Conservation (phyloP, 2,797 vertebrate species). For the Pangasius mekongensis region DNA sequence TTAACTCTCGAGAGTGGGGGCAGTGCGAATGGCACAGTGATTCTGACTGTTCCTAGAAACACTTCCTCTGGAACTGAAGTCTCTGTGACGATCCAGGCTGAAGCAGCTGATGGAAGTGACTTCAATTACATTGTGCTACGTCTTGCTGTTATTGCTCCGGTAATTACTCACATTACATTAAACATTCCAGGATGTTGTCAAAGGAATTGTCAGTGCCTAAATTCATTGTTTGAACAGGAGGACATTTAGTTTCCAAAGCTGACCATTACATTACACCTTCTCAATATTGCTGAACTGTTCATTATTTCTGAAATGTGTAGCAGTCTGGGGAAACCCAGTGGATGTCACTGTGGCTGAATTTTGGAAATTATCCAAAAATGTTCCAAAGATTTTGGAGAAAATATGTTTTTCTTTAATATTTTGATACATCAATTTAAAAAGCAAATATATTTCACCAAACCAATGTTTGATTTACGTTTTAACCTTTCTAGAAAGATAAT, state of each 20-base stretch:
- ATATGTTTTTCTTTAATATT: too few relatives aligned
- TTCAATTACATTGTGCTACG: constrained; percentile 68
- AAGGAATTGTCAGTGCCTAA: neutral
- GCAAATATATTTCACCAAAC: too few relatives aligned
- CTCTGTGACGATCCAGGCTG: constrained; percentile 70
- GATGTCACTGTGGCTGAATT: neutral
- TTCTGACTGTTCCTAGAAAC: constrained; percentile 50
- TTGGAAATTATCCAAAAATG: too few relatives aligned
- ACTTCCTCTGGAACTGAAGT: constrained; percentile 67
- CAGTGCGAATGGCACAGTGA: constrained; percentile 55
- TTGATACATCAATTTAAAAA: too few relatives aligned
- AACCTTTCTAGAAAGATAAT: too few relatives aligned
- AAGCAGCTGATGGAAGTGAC: constrained; percentile 58
- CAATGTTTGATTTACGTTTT: too few relatives aligned
- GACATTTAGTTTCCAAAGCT: neutral
- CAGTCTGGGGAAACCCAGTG: too few relatives aligned
- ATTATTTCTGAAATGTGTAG: neutral
- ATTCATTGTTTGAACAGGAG: neutral
- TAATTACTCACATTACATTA: constrained; percentile 39
- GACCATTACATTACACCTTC: neutral
- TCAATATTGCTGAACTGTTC: neutral
- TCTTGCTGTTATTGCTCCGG: constrained; percentile 63
- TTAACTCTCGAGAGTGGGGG: constrained; percentile 46
- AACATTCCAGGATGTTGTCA: neutral
- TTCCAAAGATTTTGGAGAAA: too few relatives aligned